Evolutionary conservation across 2,797 vertebrate species (phyloP).

Genomic region (Nothura maculosa): DNA sequence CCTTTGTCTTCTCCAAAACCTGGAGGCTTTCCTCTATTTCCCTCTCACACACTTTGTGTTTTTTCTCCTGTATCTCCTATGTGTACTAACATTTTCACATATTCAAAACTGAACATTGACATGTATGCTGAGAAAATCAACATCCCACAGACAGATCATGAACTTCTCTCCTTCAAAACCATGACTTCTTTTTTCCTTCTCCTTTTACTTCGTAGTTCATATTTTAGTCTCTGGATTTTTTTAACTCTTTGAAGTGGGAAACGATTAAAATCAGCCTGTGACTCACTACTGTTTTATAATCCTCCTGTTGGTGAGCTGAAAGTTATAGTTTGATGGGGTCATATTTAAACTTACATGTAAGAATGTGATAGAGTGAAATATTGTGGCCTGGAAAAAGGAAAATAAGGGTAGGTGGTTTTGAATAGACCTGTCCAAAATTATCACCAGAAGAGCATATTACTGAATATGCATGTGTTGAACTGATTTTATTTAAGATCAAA

Average conservation of each 20-base stretch:
- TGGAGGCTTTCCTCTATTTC: neutral
- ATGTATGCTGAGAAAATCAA: neutral
- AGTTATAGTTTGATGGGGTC: neutral
- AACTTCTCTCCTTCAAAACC: neutral
- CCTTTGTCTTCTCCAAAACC: neutral
- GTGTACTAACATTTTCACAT: neutral
- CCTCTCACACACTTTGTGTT: neutral
- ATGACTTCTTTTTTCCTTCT: neutral
- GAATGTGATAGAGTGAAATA: neutral
- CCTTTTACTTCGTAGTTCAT: neutral
- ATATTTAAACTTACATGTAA: constrained; percentile 6
- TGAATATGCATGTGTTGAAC: neutral
- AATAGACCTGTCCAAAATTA: neutral
- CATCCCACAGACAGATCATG: neutral
- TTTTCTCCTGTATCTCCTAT: neutral
- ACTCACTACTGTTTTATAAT: neutral
- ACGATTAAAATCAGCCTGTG: neutral
- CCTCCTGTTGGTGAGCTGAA: neutral
- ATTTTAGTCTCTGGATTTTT: neutral
- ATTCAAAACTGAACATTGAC: neutral
- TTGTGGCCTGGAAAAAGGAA: neutral
- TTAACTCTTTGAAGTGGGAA: neutral
- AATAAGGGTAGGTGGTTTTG: neutral
- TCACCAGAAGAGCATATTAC: neutral
- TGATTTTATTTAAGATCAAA: neutral